Evolutionary conservation across 2,888 invertebrate genomes (phyloP).

Genomic region (Drosophila formosana): DNA sequence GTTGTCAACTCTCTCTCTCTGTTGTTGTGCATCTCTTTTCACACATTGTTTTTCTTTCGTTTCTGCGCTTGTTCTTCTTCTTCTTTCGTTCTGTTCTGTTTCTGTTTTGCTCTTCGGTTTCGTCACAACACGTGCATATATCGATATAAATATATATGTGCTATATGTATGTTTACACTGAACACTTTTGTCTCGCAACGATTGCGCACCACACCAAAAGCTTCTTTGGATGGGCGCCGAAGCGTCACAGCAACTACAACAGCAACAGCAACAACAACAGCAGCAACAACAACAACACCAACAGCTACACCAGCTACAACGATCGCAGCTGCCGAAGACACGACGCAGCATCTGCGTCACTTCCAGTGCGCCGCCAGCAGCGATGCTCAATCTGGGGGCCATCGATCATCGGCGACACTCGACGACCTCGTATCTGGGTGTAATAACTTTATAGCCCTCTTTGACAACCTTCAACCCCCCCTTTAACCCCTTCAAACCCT

Average conservation of each 20-base stretch:
- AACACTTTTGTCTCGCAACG: constrained; percentile 44
- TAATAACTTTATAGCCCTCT: constrained; percentile 74
- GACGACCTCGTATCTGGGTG: constrained; percentile 84
- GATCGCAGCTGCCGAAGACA: constrained; percentile 53
- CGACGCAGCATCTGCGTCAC: constrained; percentile 83
- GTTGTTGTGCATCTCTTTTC: constrained; percentile 33
- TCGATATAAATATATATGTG: constrained; percentile 18
- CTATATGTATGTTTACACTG: constrained; percentile 29
- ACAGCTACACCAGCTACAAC: constrained; percentile 59
- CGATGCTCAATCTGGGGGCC: constrained; percentile 68
- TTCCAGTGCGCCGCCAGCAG: constrained; percentile 79
- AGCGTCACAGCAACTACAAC: constrained; percentile 59
- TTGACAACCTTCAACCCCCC: constrained; percentile 15
- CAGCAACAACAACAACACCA: constrained; percentile 32
- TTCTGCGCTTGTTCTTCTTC: constrained; percentile 25
- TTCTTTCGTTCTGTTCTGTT: constrained; percentile 11
- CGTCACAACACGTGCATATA: constrained; percentile 5
- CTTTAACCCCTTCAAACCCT: background rate
- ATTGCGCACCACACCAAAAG: constrained; percentile 61
- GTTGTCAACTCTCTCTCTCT: constrained; percentile 18
- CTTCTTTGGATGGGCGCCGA: constrained; percentile 84
- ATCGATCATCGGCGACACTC: constrained; percentile 83
- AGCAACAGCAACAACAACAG: constrained; percentile 59
- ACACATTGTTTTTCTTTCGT: constrained; percentile 16
- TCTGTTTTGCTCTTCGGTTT: constrained; percentile 22